Conservation (phyloP, 2,888 invertebrate genomes). For the Andrena haemorrhoa region DNA sequence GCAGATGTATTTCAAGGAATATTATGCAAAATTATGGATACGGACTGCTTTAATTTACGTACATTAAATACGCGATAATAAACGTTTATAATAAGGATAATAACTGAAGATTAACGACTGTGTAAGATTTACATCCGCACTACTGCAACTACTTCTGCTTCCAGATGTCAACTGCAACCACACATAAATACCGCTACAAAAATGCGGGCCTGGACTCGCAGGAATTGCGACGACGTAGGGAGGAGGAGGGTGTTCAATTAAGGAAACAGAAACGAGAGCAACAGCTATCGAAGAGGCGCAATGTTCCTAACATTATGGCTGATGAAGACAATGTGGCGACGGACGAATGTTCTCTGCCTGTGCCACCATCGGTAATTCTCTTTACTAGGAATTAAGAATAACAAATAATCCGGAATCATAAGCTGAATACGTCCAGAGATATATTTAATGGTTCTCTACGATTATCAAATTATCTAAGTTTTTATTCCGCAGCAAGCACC, state of each 20-base stretch:
- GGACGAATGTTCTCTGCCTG: slow-evolving; percentile 76
- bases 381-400: not conserved
- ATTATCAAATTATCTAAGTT: not conserved
- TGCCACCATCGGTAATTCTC: slow-evolving; percentile 70
- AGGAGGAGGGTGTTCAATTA: slow-evolving; percentile 98
- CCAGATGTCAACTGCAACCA: slow-evolving; percentile 91
- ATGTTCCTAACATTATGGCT: slow-evolving; percentile 87
- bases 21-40: not conserved
- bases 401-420: not conserved
- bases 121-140: not conserved
- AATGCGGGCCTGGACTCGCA: slow-evolving; percentile 96
- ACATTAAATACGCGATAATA: not conserved
- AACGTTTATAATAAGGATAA: not conserved
- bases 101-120: not conserved
- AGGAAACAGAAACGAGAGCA: slow-evolving; percentile 98
- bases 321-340: slow-evolving; percentile 80
- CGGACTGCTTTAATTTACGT: not conserved
- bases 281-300: slow-evolving; percentile 96
- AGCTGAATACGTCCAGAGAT: not conserved
- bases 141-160: slow-evolving; percentile 51
- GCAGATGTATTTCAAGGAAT: not conserved
- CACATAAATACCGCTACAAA: slow-evolving; percentile 97
- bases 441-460: too few species aligned
- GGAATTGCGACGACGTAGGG: slow-evolving; percentile 95
- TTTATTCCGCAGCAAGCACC: slow-evolving; percentile 85